Base-by-base conservation (phyloP, 2,888 invertebrate genomes). In the Trissolcus brochymenae region DNA sequence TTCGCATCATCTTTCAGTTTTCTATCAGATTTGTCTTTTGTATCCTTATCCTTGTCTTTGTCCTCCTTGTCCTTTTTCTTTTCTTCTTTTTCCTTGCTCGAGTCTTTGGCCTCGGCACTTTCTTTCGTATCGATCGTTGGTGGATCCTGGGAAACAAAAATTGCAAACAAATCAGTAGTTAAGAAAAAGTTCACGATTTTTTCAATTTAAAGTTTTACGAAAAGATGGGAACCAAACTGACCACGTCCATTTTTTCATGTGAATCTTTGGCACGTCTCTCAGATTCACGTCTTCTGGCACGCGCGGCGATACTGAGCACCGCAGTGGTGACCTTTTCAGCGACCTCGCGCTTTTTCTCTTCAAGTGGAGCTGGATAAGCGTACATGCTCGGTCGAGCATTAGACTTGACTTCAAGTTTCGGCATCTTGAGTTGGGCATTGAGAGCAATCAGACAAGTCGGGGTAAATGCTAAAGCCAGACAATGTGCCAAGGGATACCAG, bases 401-500 rank as follows among this genome's bases (percentile, higher is more conserved):
- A 0, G 98, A 99, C 84, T 94, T 94, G 71, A 96, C 92, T 82
- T 98, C 97, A 86, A 99, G 90, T 88, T 96, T 96, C 0, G 97
- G 97, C 96, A 97, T 97, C 90, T 94, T 94, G 11, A 99, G 91
- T 84, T 98, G 96, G 0, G 95, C 94, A 89, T 99, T 99, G 16
- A 99, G 93, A 0, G 95, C 97, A 86, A 99, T 97, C 41, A 99
- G 90, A 85, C 96, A 97, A 1, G 99, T 98, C 1, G 99, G 99
- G 0, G 96, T 96, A 88, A 99, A 99, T 4, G 99, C 97, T 77
- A 99, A 90, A 0, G 98, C 96, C 66, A 99, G 91, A 85, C 98
- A 98, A 89, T 98, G 98, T 0, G 98, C 95, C 81, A 99, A 91
- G 0, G 99, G 99, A 93, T 98, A 99, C 99, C 99, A 99, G 90